Evolutionary conservation across 2,797 vertebrate species (phyloP).

Genomic region (Limosa lapponica): DNA sequence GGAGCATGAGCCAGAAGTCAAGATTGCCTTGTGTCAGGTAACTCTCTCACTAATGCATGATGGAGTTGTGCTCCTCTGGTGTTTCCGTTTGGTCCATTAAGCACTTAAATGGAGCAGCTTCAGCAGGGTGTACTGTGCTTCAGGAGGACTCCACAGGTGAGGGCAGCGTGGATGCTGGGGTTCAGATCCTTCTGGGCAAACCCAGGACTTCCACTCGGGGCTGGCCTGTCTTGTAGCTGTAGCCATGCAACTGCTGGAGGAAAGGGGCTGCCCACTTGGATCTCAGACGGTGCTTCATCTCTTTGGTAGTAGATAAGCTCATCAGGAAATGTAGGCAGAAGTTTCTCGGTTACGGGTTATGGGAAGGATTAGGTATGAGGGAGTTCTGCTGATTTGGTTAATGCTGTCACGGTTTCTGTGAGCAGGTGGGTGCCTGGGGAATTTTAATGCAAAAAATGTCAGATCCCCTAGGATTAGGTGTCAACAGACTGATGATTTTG

Average conservation of each 20-base stretch:
- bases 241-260: not conserved
- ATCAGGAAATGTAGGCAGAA: not conserved
- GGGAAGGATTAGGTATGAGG: not conserved
- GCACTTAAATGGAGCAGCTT: not conserved
- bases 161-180: not conserved
- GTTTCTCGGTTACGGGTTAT: not conserved
- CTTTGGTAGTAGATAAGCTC: not conserved
- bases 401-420: slow-evolving; percentile 1
- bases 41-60: not conserved
- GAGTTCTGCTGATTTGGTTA: not conserved
- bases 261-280: not conserved
- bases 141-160: not conserved
- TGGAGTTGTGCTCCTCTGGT: not conserved
- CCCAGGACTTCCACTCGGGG: not conserved
- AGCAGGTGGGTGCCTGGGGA: slow-evolving; percentile 12
- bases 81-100: not conserved
- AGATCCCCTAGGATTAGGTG: slow-evolving; percentile 17
- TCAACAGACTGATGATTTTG: slow-evolving; percentile 25
- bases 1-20: not conserved
- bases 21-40: not conserved
- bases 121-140: not conserved
- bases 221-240: not conserved
- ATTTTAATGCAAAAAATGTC: slow-evolving; percentile 36
- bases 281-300: rapidly evolving
- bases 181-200: not conserved